phyloP scores from a whole-genome alignment of 2,113 vertebrate genomes.

The Cercopithecus mona region DNA sequence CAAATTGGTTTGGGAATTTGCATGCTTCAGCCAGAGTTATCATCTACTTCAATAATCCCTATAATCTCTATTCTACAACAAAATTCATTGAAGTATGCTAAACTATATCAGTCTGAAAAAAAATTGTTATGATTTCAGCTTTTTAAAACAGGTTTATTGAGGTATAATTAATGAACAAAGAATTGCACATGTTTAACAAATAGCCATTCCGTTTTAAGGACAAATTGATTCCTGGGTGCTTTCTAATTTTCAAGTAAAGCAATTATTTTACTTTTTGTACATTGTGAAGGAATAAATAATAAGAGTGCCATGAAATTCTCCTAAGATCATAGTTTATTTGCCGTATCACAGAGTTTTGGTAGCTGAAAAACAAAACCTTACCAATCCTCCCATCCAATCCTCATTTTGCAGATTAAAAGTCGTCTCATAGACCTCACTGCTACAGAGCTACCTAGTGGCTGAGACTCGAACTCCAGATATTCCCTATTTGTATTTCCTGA shows the following conservation, averaged over 20 bases:
- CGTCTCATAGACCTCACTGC: background rate
- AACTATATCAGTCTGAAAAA: background rate
- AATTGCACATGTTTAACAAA: background rate
- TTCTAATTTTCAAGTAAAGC: constrained; percentile 15
- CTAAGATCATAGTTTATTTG: background rate
- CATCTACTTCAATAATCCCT: background rate
- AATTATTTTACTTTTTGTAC: background rate
- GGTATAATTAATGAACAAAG: background rate
- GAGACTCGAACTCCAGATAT: background rate
- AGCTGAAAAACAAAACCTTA: background rate
- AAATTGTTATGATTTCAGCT: background rate
- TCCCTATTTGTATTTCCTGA: background rate
- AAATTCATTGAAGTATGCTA: background rate
- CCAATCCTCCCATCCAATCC: background rate
- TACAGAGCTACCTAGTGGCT: background rate
- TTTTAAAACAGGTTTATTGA: background rate
- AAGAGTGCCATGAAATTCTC: background rate
- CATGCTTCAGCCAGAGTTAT: background rate
- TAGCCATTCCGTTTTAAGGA: background rate
- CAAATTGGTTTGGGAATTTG: background rate
- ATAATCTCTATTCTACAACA: background rate
- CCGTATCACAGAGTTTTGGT: background rate
- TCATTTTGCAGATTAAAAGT: background rate
- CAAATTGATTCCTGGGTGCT: background rate
- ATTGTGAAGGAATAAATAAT: background rate